These are phyloP conservation scores for Bolborhynchus lineola DNA, from an alignment of 2,113 vertebrate species.

Conservation along the genomic window DNA sequence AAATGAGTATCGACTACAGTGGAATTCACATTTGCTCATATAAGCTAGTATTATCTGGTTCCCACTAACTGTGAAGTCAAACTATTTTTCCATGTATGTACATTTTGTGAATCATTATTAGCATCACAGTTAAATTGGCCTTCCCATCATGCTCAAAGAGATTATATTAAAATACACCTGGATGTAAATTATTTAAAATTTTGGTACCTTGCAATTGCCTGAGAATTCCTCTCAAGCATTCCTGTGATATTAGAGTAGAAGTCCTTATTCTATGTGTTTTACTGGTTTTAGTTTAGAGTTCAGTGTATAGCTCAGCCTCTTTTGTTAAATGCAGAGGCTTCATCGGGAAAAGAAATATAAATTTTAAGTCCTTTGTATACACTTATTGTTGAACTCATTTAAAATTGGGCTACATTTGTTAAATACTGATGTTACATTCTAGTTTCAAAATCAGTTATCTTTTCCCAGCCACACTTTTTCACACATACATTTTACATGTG, in stretches of 20 bases:
- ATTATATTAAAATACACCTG: neutral
- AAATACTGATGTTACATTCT: neutral
- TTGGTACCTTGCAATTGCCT: neutral
- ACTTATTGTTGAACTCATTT: constrained; percentile 3
- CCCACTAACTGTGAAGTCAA: neutral
- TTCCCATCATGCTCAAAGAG: neutral
- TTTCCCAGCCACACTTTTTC: neutral
- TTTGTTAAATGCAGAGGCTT: neutral
- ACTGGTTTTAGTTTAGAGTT: neutral
- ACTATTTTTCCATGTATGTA: neutral
- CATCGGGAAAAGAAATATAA: neutral
- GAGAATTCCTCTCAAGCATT: neutral
- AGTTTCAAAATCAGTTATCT: neutral
- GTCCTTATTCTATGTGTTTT: neutral
- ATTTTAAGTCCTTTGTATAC: neutral
- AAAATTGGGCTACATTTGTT: neutral
- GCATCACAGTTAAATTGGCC: neutral
- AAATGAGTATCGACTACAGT: neutral
- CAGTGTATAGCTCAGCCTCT: neutral
- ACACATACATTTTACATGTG: neutral
- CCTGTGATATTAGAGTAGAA: neutral
- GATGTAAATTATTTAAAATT: constrained; percentile 4
- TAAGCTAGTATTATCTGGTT: neutral
- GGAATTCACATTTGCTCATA: neutral
- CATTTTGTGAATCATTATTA: neutral